Conservation (phyloP, 2,113 vertebrate species). For the Puma concolor region DNA sequence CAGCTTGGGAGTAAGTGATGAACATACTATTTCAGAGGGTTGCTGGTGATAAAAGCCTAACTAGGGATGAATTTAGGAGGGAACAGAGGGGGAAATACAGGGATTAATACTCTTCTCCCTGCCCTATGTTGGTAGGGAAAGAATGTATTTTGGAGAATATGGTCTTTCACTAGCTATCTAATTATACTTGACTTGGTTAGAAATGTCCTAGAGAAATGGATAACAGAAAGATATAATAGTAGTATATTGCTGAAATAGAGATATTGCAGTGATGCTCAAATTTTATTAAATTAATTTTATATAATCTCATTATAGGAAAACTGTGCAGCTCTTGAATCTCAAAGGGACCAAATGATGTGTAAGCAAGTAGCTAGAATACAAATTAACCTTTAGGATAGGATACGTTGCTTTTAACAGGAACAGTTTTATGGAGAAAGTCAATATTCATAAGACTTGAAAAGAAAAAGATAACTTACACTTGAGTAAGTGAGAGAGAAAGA, state of each 20-base stretch:
- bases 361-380: neutral
- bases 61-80: neutral
- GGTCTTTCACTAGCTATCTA: neutral
- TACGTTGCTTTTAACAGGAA: neutral
- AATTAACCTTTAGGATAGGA: neutral
- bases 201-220: neutral
- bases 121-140: neutral
- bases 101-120: neutral
- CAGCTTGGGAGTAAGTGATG: neutral
- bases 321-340: neutral
- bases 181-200: neutral
- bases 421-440: neutral
- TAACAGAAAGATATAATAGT: neutral
- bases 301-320: neutral
- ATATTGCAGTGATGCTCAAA: neutral
- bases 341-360: neutral
- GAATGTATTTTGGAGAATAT: neutral
- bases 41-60: neutral
- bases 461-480: neutral
- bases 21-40: neutral
- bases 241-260: neutral
- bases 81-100: neutral
- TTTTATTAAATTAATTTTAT: neutral
- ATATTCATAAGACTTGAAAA: neutral
- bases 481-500: neutral